phyloP scores from a whole-genome alignment of 1,140 invertebrate species.

The Lepidotrigona ventralis region DNA sequence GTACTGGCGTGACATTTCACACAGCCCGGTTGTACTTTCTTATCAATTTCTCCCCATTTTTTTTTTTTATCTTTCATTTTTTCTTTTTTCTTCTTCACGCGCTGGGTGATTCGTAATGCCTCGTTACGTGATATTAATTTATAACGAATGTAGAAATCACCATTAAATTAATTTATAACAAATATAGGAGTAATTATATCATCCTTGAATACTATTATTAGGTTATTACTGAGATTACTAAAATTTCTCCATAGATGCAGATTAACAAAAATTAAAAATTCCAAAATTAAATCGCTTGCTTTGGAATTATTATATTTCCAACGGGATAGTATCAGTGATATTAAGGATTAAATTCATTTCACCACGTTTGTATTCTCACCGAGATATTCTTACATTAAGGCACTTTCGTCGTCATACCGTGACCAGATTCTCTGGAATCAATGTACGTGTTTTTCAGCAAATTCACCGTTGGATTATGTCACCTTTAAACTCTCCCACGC shows the following conservation, averaged over 20 bases:
- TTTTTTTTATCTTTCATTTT: no score
- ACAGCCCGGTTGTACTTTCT: slow-evolving; percentile 1
- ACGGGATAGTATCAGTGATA: no score
- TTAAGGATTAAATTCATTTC: no score
- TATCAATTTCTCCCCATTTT: slow-evolving; percentile 27
- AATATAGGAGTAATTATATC: no score
- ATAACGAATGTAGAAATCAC: no score
- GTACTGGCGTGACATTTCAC: slow-evolving; percentile 25
- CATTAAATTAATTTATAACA: no score
- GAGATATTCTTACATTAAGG: not conserved
- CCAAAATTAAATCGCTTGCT: no score
- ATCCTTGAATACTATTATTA: no score
- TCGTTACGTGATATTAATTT: not conserved
- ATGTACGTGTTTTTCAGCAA: not conserved
- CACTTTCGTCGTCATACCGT: not conserved
- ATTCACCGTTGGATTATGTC: not conserved
- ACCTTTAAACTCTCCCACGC: not conserved
- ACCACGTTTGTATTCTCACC: not conserved
- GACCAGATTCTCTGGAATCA: not conserved
- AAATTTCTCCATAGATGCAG: no score
- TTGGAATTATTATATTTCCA: no score
- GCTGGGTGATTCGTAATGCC: not conserved
- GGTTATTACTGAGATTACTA: no score
- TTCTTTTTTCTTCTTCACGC: not conserved
- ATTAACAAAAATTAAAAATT: no score